Evolutionary conservation across 30 jellyfish, hydroid and myxozoan genomes (phyloP), one percentile per base, ranked within the genome.

Genomic region (Cassiopea xamachana): DNA sequence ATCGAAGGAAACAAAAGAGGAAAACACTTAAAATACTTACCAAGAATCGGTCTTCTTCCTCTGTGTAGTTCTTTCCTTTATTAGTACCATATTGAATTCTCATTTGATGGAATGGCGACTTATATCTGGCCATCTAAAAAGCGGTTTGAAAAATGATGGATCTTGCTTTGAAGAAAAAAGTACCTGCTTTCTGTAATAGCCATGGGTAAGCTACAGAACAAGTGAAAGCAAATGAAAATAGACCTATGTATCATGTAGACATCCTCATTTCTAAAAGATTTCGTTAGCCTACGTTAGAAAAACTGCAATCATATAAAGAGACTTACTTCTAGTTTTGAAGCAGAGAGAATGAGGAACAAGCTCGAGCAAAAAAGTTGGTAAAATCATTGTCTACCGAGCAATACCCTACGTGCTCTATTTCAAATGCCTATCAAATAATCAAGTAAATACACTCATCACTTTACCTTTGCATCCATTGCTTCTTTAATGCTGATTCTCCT

Each of bases 401-500:
- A 27, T 27, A 27, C 39, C 39, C 39, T 27, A 27, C 39, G 39
- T 27, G 39, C 39, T 27, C 39, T 27, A 27, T 27, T 27, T 27
- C 39, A 27, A 27, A 27, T 27, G 39, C 39, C 39, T 27, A 27
- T 27, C 39, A 27, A 27, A 27, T 27, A 27, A 27, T 27, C 39
- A 27, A 27, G 39, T 27, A 27, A 27, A 27, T 27, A 27, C 39
- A 27, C 39, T 27, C 39, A 27, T 27, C 39, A 27, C 39, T 27
- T 15, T 27, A 95, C 99, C 98, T 96, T 96, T 58, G 97, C 98
- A 62, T 96, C 99, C 97, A 96, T 87, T 55, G 99, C 99, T 72
- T 93, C 98, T 67, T 92, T 92, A 58, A 96, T 92, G 78, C 98
- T 89, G 51, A 92, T 96, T 58, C 99, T 89, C 84, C 99, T 89